These are phyloP conservation scores for Poeciliopsis prolifica DNA, from an alignment of 2,113 vertebrate genomes.

Conservation along the genomic window DNA sequence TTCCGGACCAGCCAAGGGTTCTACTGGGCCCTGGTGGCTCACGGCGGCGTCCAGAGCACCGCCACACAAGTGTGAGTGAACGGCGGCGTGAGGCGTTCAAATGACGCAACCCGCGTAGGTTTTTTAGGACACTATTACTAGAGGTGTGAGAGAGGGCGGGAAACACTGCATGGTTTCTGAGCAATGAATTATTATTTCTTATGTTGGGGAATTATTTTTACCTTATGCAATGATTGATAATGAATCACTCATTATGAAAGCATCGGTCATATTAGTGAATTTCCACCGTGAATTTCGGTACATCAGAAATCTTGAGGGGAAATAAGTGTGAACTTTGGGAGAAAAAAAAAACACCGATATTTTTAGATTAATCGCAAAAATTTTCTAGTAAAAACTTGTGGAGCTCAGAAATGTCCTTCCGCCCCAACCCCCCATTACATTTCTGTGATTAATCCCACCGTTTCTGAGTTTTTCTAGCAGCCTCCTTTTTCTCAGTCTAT, in stretches of 20 bases:
- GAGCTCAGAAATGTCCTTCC: too few species aligned
- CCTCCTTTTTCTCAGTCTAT: too few species aligned
- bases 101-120: not conserved
- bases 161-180: not conserved
- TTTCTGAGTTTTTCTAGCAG: too few species aligned
- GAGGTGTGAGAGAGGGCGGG: not conserved
- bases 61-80: conserved; percentile 88
- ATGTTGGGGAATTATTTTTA: not conserved
- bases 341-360: too few species aligned
- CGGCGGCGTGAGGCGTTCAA: not conserved
- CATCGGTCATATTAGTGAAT: too few species aligned
- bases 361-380: too few species aligned
- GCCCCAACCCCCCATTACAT: too few species aligned
- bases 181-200: not conserved
- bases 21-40: conserved; percentile 93
- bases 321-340: too few species aligned
- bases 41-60: conserved; percentile 91
- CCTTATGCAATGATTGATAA: not conserved
- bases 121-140: not conserved
- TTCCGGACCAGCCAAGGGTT: conserved; percentile 89
- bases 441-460: too few species aligned
- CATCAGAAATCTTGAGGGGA: too few species aligned
- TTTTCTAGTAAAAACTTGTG: too few species aligned
- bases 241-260: not conserved
- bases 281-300: too few species aligned